Evolutionary conservation across 2,888 invertebrate genomes (phyloP).

Genomic region (Epiblema foenella): DNA sequence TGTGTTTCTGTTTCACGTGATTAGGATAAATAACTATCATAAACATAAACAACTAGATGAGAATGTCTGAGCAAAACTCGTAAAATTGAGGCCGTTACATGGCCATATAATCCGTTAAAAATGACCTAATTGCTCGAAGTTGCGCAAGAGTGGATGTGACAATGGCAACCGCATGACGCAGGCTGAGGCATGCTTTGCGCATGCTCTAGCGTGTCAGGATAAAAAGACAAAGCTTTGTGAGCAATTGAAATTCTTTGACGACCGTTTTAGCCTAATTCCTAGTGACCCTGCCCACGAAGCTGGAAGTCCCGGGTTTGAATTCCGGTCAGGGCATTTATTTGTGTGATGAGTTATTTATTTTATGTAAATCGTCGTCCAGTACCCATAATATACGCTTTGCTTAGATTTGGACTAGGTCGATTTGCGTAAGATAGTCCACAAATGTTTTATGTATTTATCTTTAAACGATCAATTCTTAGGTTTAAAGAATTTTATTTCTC

Average conservation of each 20-base stretch:
- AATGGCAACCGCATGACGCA: conserved; percentile 39
- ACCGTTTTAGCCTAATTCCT: too few relatives aligned
- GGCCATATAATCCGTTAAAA: conserved; percentile 24
- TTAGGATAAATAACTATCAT: background rate
- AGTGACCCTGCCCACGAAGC: too few relatives aligned
- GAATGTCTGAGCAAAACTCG: background rate
- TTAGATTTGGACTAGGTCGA: too few relatives aligned
- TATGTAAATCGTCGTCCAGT: too few relatives aligned
- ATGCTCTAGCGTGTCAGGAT: background rate
- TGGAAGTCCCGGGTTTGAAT: too few relatives aligned
- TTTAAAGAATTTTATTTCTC: too few relatives aligned
- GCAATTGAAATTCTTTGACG: background rate
- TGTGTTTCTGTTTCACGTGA: background rate
- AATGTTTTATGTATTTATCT: too few relatives aligned
- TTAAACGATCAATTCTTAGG: too few relatives aligned
- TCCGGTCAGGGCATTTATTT: too few relatives aligned
- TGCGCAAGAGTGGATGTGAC: conserved; percentile 37
- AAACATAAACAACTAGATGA: background rate
- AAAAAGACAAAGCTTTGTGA: background rate
- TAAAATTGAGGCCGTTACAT: conserved; percentile 12
- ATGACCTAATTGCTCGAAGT: conserved; percentile 29
- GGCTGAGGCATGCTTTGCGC: conserved; percentile 13
- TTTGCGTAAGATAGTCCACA: too few relatives aligned
- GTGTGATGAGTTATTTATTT: too few relatives aligned
- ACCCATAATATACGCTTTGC: too few relatives aligned